Conservation (phyloP, 2,797 vertebrate genomes). For the Lateolabrax maculatus region DNA sequence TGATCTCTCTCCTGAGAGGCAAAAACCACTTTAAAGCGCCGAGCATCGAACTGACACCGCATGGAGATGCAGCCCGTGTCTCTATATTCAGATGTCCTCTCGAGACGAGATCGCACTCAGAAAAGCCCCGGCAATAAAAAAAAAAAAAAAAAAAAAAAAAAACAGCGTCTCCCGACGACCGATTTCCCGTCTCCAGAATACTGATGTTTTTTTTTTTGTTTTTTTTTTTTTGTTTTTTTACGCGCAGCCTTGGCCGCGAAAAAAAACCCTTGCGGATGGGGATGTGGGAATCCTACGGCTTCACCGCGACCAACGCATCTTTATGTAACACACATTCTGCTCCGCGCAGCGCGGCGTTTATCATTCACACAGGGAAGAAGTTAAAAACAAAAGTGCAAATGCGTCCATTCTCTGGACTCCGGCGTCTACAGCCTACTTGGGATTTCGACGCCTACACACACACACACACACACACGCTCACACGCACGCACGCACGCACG, state of each 20-base stretch:
- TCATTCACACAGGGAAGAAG: slow-evolving; percentile 46
- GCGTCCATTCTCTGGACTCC: slow-evolving; percentile 55
- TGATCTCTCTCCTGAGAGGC: slow-evolving; percentile 63
- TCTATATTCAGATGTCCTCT: slow-evolving; percentile 71
- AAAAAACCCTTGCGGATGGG: slow-evolving; percentile 63
- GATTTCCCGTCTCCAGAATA: slow-evolving; percentile 67
- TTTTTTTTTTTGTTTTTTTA: background rate
- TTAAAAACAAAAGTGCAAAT: slow-evolving; percentile 56
- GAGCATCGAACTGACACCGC: slow-evolving; percentile 67
- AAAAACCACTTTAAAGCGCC: slow-evolving; percentile 76
- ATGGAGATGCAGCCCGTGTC: slow-evolving; percentile 67
- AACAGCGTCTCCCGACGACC: slow-evolving; percentile 63
- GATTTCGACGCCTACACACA: slow-evolving; percentile 91
- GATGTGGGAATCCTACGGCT: slow-evolving; percentile 69
- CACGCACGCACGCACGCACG: slow-evolving; percentile 55
- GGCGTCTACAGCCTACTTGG: slow-evolving; percentile 80
- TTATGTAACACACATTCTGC: slow-evolving; percentile 69
- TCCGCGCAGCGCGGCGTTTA: slow-evolving; percentile 36
- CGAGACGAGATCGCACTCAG: slow-evolving; percentile 65
- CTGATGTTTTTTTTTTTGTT: slow-evolving; percentile 64
- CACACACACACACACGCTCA: slow-evolving; percentile 40
- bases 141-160: too few relatives aligned
- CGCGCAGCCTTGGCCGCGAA: slow-evolving; percentile 59
- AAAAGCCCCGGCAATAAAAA: slow-evolving; percentile 66
- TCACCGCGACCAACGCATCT: slow-evolving; percentile 65